These are phyloP conservation scores for Orgyia antiqua DNA, from an alignment of 2,888 invertebrate species.

Conservation along the genomic window DNA sequence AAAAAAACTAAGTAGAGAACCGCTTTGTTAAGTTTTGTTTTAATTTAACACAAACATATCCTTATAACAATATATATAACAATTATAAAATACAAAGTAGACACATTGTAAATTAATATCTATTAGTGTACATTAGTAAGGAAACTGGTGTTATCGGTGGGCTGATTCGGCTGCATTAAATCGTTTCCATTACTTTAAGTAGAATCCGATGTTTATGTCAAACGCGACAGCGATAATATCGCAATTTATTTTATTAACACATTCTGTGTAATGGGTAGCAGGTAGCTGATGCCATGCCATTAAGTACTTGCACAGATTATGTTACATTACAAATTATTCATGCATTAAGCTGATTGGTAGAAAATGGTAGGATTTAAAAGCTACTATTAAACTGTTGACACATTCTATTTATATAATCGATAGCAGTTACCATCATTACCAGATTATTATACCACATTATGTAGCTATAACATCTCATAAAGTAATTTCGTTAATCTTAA, in stretches of 20 bases:
- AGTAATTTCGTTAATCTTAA: too few species aligned
- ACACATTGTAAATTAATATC: constrained; percentile 33
- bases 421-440: too few species aligned
- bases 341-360: constrained; percentile 8
- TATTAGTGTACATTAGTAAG: constrained; percentile 34
- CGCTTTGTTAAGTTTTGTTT: too few species aligned
- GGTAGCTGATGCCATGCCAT: constrained; percentile 26
- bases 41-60: too few species aligned
- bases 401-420: too few species aligned
- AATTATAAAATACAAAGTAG: too few species aligned
- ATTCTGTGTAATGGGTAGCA: constrained; percentile 55
- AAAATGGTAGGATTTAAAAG: not conserved
- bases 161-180: constrained; percentile 62
- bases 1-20: too few species aligned
- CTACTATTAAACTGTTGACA: too few species aligned
- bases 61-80: too few species aligned
- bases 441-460: too few species aligned
- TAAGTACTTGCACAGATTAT: constrained; percentile 18
- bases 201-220: constrained; percentile 75
- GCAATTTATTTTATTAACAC: constrained; percentile 71
- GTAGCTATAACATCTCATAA: too few species aligned
- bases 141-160: constrained; percentile 52
- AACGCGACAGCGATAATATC: constrained; percentile 67
- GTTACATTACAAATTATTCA: constrained; percentile 5
- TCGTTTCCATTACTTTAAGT: constrained; percentile 74